A percentile compares a stretch with the other conserved stretches of the same genome.
Evolutionary conservation across 2,888 invertebrate genomes (phyloP).

Genomic region (Galerucella calmariensis): DNA sequence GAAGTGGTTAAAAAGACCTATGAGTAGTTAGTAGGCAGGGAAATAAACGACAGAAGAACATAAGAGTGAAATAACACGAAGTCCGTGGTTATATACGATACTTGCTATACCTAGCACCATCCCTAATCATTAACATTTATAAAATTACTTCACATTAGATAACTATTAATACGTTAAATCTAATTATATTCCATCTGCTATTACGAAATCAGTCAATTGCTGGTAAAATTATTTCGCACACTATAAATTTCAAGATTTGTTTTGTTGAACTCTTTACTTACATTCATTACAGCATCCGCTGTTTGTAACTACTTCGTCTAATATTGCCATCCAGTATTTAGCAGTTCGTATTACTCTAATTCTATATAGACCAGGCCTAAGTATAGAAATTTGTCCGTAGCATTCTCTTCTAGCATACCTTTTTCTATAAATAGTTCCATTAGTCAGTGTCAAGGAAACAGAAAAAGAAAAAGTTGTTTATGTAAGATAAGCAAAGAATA

Average conservation of each 20-base stretch:
- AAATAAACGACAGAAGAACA: too few relatives aligned
- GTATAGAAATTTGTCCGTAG: neutral
- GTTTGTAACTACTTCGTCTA: constrained; percentile 2
- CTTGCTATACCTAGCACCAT: neutral
- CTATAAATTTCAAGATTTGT: constrained; percentile 5
- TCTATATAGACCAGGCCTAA: constrained; percentile 1
- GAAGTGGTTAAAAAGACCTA: too few relatives aligned
- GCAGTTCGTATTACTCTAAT: neutral
- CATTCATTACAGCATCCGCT: constrained; percentile 16
- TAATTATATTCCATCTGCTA: neutral
- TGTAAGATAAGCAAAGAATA: too few relatives aligned
- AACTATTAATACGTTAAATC: neutral
- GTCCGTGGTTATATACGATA: neutral
- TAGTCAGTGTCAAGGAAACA: neutral
- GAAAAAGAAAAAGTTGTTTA: neutral
- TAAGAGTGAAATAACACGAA: too few relatives aligned
- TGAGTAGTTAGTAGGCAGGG: too few relatives aligned
- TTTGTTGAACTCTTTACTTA: constrained; percentile 2
- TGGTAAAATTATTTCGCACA: constrained; percentile 1
- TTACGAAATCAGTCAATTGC: constrained; percentile 8
- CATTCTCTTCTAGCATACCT: neutral
- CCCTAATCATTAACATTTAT: neutral
- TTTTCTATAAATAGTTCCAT: constrained; percentile 2
- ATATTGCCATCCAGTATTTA: neutral
- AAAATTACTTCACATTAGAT: neutral